Evolutionary conservation across 2,888 invertebrate genomes (phyloP), one percentile per base, ranked within the genome.

Genomic region (Phengaris arion): DNA sequence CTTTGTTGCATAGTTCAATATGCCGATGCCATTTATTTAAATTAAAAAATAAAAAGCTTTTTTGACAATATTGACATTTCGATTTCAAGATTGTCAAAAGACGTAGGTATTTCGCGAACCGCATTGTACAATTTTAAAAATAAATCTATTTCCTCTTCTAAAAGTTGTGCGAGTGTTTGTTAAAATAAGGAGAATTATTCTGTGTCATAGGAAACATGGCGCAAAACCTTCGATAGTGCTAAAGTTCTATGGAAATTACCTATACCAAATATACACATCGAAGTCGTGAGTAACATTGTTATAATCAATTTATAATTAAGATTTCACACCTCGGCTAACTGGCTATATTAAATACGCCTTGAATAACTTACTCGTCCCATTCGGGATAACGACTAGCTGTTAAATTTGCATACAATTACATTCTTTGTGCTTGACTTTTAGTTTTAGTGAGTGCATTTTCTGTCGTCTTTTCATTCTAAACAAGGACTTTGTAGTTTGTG

Each of bases 371-470:
- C 81, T 80, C 84, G 84, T 83, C 85, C 86, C 85, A 86, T 85
- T 87, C 86, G 85, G 81, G 87, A 88, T 88, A 88, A 85, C 87
- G 85, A 85, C 86, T 85, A 84, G 84, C 84, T 80, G 83, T 88
- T 85, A 89, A 75, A 91, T 93, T 93, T 90, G 91, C 92, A 91
- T 92, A 91, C 89, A 91, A 90, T 92, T 82, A 85, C 35, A 35
- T 35, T 3, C 35, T 35, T 83, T 85, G 81, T 83, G 87, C 85
- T 85, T 87, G 86, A 80, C 82, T 80, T 80, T 72, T 72, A 72
- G 72, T 13, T 82, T 83, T 82, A 82, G 77, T 79, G 77, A 59
- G 77, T 81, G 79, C 78, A 80, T 75, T 77, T 77, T 74, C 73
- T 75, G 55, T 75, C 80, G 76, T 74, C 45, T 69, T 70, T 51